Evolutionary conservation across 1,140 invertebrate genomes (phyloP).

Genomic region (Steinernema khuongi): DNA sequence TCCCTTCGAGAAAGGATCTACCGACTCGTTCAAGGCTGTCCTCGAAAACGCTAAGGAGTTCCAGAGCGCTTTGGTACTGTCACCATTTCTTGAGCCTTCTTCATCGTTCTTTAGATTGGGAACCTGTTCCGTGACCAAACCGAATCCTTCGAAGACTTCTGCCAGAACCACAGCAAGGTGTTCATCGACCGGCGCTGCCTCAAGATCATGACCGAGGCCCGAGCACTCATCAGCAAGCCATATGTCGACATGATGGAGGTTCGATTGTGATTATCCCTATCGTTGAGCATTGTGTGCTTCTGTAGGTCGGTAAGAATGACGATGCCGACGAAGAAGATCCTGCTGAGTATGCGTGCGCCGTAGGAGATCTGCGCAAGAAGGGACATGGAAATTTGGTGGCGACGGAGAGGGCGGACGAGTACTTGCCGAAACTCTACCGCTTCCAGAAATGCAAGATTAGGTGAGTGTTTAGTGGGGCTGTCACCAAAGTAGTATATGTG

Average conservation of each 20-base stretch:
- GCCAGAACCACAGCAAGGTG: slow-evolving; percentile 13
- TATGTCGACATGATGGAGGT: slow-evolving; percentile 21
- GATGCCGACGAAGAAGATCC: slow-evolving; percentile 18
- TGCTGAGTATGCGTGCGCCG: neutral
- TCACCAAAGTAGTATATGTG: neutral
- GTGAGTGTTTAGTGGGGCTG: neutral
- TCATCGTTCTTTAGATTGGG: neutral
- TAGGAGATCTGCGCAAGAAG: neutral
- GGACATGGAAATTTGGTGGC: neutral
- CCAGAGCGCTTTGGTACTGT: neutral
- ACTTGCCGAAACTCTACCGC: slow-evolving; percentile 19
- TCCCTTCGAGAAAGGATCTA: neutral
- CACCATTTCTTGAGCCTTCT: neutral
- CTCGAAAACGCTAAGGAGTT: neutral
- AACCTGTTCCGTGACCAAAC: slow-evolving; percentile 18
- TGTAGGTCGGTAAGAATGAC: slow-evolving; percentile 19
- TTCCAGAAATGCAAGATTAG: slow-evolving; percentile 29
- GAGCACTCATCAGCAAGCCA: slow-evolving; percentile 21
- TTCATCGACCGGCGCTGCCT: slow-evolving; percentile 28
- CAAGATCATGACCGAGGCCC: slow-evolving; percentile 19
- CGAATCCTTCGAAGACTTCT: neutral
- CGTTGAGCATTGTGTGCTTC: neutral
- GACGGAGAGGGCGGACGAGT: neutral
- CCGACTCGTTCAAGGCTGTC: neutral
- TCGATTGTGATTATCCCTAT: neutral